Evolutionary conservation across 2,113 vertebrate species (phyloP), one percentile per base, ranked within the genome.

Genomic region (Collichthys lucidus): DNA sequence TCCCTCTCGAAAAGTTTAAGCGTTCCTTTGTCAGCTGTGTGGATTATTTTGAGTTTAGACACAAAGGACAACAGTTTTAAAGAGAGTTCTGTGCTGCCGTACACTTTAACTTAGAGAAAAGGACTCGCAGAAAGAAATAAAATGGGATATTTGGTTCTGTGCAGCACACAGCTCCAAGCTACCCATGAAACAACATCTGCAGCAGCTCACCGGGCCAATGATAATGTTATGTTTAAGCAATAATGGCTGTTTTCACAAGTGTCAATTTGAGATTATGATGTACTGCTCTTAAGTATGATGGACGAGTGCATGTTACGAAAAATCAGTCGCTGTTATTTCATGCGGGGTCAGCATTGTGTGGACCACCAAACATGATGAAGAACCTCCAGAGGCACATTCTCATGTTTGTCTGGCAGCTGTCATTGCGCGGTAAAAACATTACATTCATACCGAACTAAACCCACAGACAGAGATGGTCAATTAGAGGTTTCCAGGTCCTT

Each of bases 211-310:
- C 72, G 78, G 70, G 83, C 89, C 83, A 88, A 88, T 82, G 68
- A 84, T 84, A 89, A 89, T 90, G 84, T 89, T 88, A 68, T 79
- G 75, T 85, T 90, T 82, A 50, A 72, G 72, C 42, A 26, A 88
- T 90, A 87, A 82, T 82, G 76, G 64, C 26, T 82, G 77, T 90
- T 86, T 88, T 84, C 74, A 80, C 70, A 71, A 77, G 80, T 77
- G 87, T 88, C 73, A 68, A 44, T 85, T 76, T 82, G 69, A 84
- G 71, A 89, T 74, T 71, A 52, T 77, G 78, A 89, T 90, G 80
- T 74, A 77, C 71, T 29, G 56, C 67, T 70, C 57, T 44, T 40
- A 49, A 63, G 71, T 66, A 49, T 79, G 80, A 83, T 71, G 12
- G 59, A 74, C 1, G 40, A 77, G 29, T 57, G 64, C 40, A 44